phyloP scores from a whole-genome alignment of 1,140 invertebrate species.

The Eriocheir sinensis region DNA sequence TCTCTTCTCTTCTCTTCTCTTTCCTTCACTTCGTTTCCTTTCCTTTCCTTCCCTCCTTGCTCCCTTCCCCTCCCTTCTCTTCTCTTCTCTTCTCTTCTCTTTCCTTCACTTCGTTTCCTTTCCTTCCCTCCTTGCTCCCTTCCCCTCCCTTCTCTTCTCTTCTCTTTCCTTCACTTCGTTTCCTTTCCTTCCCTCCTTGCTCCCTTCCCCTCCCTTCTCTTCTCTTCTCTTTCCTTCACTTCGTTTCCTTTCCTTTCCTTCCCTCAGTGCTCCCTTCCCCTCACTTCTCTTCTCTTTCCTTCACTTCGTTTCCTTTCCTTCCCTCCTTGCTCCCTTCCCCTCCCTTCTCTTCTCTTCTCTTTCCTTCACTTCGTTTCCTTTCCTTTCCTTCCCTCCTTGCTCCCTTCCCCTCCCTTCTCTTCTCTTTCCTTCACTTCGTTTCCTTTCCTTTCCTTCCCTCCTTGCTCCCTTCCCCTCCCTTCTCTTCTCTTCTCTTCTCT shows the following conservation, averaged over 20 bases:
- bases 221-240: neutral
- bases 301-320: no score
- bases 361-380: neutral
- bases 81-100: neutral
- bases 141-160: neutral
- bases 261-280: neutral
- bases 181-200: no score
- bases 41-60: no score
- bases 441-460: neutral
- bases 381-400: no score
- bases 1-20: neutral
- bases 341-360: neutral
- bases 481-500: neutral
- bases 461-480: neutral
- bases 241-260: neutral
- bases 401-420: neutral
- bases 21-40: no score
- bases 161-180: no score
- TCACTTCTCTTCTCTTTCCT: neutral
- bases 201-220: no score
- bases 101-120: neutral
- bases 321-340: no score
- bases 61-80: neutral
- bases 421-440: neutral
- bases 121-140: neutral